Conservation (phyloP, 2,113 vertebrate species). For the Ailurus styani region DNA sequence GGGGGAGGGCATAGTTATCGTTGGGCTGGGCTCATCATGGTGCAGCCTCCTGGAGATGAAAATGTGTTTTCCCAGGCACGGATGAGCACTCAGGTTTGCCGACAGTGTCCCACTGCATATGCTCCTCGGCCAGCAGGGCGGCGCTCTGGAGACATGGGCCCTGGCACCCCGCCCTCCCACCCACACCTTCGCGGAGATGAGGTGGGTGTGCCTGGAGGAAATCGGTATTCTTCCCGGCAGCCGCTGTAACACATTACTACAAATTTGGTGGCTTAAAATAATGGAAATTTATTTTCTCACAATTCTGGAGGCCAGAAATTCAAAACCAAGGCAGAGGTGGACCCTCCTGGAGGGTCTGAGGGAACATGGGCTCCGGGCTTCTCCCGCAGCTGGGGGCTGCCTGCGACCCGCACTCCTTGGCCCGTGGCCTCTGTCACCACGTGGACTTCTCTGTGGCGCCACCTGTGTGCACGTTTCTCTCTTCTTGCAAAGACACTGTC, state of each 20-base stretch:
- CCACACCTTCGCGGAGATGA: neutral
- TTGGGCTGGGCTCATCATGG: fast-evolving
- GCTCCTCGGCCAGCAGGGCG: neutral
- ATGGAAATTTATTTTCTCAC: neutral
- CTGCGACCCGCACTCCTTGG: fast-evolving
- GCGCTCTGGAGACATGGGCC: neutral
- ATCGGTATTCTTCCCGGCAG: neutral
- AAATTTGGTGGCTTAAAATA: neutral
- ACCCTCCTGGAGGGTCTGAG: neutral
- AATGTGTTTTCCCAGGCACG: fast-evolving
- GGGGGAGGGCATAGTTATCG: fast-evolving
- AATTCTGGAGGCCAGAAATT: neutral
- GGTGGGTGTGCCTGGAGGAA: neutral
- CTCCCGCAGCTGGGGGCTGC: neutral
- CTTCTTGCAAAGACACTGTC: neutral
- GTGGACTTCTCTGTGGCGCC: neutral
- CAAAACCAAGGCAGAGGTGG: neutral
- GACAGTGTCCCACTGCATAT: neutral
- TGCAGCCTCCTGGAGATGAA: neutral
- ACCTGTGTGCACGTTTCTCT: fast-evolving
- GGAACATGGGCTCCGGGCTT: neutral
- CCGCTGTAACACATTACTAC: neutral
- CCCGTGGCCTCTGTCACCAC: neutral
- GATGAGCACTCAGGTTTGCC: neutral
- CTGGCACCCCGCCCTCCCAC: fast-evolving